Evolutionary conservation across 1,140 invertebrate genomes (phyloP), one percentile per base, ranked within the genome.

Genomic region (Cepaea nemoralis): DNA sequence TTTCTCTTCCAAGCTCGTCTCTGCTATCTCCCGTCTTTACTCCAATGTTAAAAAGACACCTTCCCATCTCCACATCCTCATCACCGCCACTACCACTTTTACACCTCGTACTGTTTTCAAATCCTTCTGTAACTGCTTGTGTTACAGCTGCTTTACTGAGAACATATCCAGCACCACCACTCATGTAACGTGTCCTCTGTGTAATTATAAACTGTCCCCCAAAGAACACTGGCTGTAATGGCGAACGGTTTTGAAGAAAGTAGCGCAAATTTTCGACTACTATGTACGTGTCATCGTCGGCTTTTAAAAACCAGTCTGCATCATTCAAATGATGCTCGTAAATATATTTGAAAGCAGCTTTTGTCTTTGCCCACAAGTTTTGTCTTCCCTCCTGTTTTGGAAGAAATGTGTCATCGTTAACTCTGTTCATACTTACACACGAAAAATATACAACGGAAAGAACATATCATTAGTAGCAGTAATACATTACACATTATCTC

Each of bases 51-150:
- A 96, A 94, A 81, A 99, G 89, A 90, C 98, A 99, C 89, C 95
- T 96, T 85, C 97, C 97, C 92, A 99, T 96, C 91, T 98, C 97
- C 0, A 96, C 96, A 90, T 99, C 97, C 89, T 99, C 97, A 0
- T 96, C 94, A 10, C 96, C 97, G 27, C 93, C 94, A 27, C 93
- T 94, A 84, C 94, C 93, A 83, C 94, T 94, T 45, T 93, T 81
- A 80, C 90, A 91, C 16, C 85, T 14, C 19, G 93, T 92, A 35
- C 93, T 91, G 85, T 97, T 93, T 0, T 94, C 69, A 94, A 93
- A 80, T 10, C 93, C 85, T 16, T 77, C 55, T 14, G 66, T 77
- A 6, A 76, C 87, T 50, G 88, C 83, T 71, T 87, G 50, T 63
- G 73, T 78, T 5, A 90, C 42, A 0, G 87, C 84, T 84, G 90